Evolutionary conservation across 2,113 vertebrate species (phyloP), one percentile per base, ranked within the genome.

Genomic region (Ciconia boyciana): DNA sequence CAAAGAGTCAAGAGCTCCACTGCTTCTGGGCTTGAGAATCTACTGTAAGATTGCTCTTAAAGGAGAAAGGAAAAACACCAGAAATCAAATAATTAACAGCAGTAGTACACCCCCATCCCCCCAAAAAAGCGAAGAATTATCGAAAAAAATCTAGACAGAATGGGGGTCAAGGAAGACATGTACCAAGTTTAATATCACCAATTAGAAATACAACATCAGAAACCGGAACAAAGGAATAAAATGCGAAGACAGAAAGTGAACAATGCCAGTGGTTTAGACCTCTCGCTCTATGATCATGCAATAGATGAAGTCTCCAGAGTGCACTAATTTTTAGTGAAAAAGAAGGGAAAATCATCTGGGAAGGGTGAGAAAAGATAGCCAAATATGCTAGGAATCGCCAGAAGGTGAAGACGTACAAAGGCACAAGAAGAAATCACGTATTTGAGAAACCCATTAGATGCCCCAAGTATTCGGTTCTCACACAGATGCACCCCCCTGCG

Each of bases 141-240:
- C 70, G 29, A 4, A 70, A 82, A 78, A 76, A 86, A 54, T 70
- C 13, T 46, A 91, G 94, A 92, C 81, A 89, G 90, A 94, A 91
- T 60, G n/a, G 49, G 92, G 90, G 90, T 60, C 88, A 92, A 83
- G 57, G 61, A 85, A 83, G 75, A 92, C 39, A 48, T 0, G 14
- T 14, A 75, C 25, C 24, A 70, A 87, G 64, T 75, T 94, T 70
- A 92, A 81, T 31, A 90, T 44, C 46, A 39, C 39, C 44, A 78
- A 31, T 87, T 58, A 89, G 70, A 90, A 90, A 72, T 51, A 55
- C 22, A 83, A n/a, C 66, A 91, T 64, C 48, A 89, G 64, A 94
- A 94, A 76, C 3, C 41, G 61, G 44, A 78, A 60, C 46, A 87
- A 69, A 94, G 25, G 32, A 68, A 89, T 60, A 89, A 94, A 92